phyloP scores from a whole-genome alignment of 2,113 vertebrate genomes.

The Paradoxurus hermaphroditus region DNA sequence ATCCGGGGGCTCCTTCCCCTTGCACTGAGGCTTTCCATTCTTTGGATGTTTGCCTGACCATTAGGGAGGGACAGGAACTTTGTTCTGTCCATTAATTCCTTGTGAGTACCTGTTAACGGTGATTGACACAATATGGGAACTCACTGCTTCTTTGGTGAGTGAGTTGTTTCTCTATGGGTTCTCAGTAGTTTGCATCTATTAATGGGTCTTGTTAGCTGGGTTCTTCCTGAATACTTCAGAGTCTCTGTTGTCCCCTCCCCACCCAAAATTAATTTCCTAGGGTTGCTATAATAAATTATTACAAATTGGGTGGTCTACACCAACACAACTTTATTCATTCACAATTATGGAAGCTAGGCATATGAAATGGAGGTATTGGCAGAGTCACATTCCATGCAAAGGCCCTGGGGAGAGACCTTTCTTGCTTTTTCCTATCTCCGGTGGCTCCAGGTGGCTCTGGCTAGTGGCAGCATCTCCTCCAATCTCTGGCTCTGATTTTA shows the following conservation, averaged over 20 bases:
- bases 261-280: background rate
- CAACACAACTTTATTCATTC: background rate
- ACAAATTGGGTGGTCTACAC: rapidly evolving
- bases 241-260: rapidly evolving
- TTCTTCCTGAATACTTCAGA: background rate
- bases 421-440: background rate
- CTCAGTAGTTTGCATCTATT: background rate
- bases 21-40: rapidly evolving
- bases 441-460: background rate
- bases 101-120: rapidly evolving
- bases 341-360: background rate
- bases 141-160: background rate
- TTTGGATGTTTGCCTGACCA: background rate
- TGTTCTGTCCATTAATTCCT: rapidly evolving
- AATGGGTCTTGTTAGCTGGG: background rate
- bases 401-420: background rate
- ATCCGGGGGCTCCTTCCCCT: rapidly evolving
- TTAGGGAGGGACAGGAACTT: no score
- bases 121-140: rapidly evolving
- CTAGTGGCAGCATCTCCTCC: rapidly evolving
- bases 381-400: rapidly evolving
- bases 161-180: background rate
- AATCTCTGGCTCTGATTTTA: background rate
- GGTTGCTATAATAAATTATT: background rate
- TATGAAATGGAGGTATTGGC: background rate